Conservation (phyloP, 2,113 vertebrate genomes). For the Ictalurus furcatus region DNA sequence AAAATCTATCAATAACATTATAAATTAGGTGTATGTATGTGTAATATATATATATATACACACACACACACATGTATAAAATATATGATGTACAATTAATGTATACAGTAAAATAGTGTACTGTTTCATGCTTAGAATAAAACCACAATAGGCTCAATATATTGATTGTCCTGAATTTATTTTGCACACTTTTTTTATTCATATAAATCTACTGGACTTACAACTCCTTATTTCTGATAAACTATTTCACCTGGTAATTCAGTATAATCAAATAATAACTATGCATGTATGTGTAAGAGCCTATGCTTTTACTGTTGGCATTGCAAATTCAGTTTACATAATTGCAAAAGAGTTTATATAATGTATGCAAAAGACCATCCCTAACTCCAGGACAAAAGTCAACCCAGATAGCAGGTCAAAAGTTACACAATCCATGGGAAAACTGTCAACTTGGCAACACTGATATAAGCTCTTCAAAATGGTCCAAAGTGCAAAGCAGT, state of each 20-base stretch:
- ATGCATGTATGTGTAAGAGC: not conserved
- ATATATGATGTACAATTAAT: no score
- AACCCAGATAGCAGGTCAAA: not conserved
- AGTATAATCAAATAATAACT: not conserved
- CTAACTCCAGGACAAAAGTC: not conserved
- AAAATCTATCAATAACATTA: no score
- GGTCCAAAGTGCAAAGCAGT: not conserved
- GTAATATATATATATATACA: no score
- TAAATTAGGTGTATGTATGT: no score
- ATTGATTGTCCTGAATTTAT: no score
- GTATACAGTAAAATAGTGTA: no score
- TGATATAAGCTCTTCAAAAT: not conserved
- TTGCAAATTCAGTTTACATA: not conserved
- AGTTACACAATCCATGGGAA: not conserved
- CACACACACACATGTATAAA: no score
- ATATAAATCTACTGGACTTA: no score
- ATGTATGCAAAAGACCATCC: not conserved
- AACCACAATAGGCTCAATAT: no score
- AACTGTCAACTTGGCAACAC: not conserved
- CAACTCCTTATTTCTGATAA: no score
- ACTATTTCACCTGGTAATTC: not conserved
- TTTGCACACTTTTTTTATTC: no score
- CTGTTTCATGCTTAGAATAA: no score
- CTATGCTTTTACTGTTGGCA: not conserved
- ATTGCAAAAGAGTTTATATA: not conserved